Base-by-base conservation (phyloP, 2,113 vertebrate genomes). In the Planiliza haematocheilus region DNA sequence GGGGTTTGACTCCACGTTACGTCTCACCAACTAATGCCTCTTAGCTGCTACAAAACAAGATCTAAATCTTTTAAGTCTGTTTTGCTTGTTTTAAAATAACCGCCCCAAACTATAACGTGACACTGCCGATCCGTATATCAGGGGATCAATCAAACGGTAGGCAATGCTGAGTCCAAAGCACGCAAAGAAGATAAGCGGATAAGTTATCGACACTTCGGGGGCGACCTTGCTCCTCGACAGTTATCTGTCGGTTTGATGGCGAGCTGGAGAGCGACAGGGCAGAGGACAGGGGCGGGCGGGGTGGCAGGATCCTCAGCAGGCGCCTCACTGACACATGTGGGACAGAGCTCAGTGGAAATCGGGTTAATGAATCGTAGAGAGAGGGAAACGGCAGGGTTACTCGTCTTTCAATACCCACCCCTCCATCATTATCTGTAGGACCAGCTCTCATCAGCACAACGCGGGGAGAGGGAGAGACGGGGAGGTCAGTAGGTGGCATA, bases 281-380 rank as follows among this genome's bases (percentile, higher is more conserved):
- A 64, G 73, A 76, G 79, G 77, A 81, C 24, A 11, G 59, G 65
- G 53, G 42, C 7, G 36, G 62, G 65, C 14, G 11, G 73, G 73
- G 62, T 34, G 51, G 57, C 68, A 48, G 85, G 60, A 85, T 79
- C 83, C 84, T 84, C 81, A 78, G 76, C 79, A 70, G 86, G 82
- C 70, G 55, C 79, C 83, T 72, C 53, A 3, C 59, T 91, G 91
- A 91, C 88, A 91, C 89, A 91, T 91, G 89, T 91, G 85, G 89
- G 89, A 89, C 90, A 91, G 85, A 86, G 85, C 90, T 90, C 86
- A 85, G 83, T 76, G 85, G 56, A 91, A 91, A 92, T 92, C 77
- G 82, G 88, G 84, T 92, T 92, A 92, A 92, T 92, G 90, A 92
- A 88, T 91, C 67, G 62, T 74, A 55, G 48, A 55, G 70, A 71